Evolutionary conservation across 2,113 vertebrate genomes (phyloP).

Genomic region (Maccullochella peelii): DNA sequence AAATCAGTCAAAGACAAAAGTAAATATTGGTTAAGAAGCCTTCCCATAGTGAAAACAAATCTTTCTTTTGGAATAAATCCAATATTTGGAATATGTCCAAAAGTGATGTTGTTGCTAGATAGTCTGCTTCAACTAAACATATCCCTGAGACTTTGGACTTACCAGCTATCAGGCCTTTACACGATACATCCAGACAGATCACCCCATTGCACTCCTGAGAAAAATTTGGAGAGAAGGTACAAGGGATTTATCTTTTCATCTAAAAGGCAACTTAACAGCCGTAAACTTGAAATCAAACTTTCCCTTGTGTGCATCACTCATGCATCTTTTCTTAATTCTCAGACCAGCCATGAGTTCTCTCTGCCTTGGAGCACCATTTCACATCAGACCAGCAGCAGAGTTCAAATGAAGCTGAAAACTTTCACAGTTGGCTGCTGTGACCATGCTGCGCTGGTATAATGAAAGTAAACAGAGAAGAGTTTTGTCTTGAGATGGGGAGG

Average conservation of each 20-base stretch:
- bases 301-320: not conserved
- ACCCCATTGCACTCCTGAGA: not conserved
- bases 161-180: not conserved
- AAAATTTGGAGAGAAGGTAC: constrained; percentile 6
- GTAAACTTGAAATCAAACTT: constrained; percentile 6
- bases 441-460: not conserved
- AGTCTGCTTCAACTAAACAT: not conserved
- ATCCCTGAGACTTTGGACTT: not conserved
- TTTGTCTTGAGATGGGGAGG: not conserved
- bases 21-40: not conserved
- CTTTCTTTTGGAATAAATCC: not conserved
- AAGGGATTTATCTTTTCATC: constrained; percentile 6
- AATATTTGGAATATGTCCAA: not conserved
- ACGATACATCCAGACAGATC: not conserved
- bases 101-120: not conserved
- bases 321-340: constrained; percentile 11
- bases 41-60: not conserved
- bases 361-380: constrained; percentile 28
- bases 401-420: constrained; percentile 35
- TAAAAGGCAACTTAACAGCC: not conserved
- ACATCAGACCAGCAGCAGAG: constrained; percentile 20
- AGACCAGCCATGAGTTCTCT: constrained; percentile 10
- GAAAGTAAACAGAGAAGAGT: not conserved
- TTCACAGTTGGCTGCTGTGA: constrained; percentile 25
- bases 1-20: not conserved